Base-by-base conservation (phyloP, 2,113 vertebrate species). In the Burhinus oedicnemus region DNA sequence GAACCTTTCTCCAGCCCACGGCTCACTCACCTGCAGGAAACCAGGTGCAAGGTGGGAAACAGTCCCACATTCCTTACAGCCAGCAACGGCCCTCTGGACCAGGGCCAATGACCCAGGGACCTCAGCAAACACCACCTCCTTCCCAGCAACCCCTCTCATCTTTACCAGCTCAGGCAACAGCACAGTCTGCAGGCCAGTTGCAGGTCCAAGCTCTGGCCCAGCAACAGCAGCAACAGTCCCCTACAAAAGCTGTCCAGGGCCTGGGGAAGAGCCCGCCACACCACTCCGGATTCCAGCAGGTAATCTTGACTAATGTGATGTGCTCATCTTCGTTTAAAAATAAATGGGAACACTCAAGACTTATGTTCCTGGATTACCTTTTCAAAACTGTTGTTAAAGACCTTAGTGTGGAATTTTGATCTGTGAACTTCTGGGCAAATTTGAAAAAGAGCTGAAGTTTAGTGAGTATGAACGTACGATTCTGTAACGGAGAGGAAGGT, bases 31-130 rank as follows among this genome's bases (percentile, higher is more conserved):
- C 99, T 98, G 97, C 99, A 83, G 98, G 98, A 96, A 97, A 97
- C 90, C 98, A 99, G 97, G 98, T 99, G 96, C 98, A 99, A 98
- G 97, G 98, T 87, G 99, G 99, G 95, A 99, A 99, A 97, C 99
- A 98, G 87, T 99, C 99, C 94, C 99, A 99, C 99, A 99, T 99
- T 98, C 99, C 99, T 97, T 99, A 99, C 97, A 99, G 99, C 97
- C 99, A 99, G 98, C 99, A 99, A 98, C 98, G 99, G 97, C 99
- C 99, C 94, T 99, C 99, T 0, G 99, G 99, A 96, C 99, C 99
- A 89, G 99, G 98, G 94, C 98, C 99, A 18, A 97, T 99, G 97
- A 99, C 83, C 98, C 99, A 97, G 98, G 98, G 98, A 86, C 98
- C 99, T 96, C 98, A 99, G 61, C 99, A 98, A 79, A 97, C 98